Evolutionary conservation across 2,113 vertebrate species (phyloP).

Genomic region (Callocephalon fimbriatum): DNA sequence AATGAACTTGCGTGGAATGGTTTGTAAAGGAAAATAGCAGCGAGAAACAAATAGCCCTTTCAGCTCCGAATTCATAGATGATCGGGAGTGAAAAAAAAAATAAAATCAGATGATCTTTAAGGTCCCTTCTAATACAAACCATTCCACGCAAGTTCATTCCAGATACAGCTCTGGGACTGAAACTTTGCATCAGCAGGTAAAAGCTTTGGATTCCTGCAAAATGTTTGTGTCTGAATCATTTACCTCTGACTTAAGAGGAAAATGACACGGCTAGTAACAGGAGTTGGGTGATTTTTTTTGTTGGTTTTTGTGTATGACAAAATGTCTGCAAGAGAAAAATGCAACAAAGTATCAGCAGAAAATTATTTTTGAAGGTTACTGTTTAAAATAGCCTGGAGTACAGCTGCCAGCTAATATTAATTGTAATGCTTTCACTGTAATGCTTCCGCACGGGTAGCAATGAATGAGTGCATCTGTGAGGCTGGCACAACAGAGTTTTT

Average conservation of each 20-base stretch:
- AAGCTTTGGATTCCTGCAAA: neutral
- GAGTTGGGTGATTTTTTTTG: neutral
- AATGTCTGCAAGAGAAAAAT: neutral
- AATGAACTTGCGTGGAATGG: too few relatives aligned
- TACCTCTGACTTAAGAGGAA: neutral
- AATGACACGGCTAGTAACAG: neutral
- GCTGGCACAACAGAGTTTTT: neutral
- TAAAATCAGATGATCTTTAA: rapidly evolving
- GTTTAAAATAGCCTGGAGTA: neutral
- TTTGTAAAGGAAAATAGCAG: too few relatives aligned
- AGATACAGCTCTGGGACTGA: neutral
- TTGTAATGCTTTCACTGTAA: neutral
- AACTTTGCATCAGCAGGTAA: neutral
- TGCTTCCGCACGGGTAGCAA: neutral
- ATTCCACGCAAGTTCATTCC: neutral
- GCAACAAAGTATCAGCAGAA: neutral
- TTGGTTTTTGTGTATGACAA: neutral
- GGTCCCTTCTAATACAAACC: too few relatives aligned
- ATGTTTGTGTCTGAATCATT: neutral
- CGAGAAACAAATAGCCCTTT: rapidly evolving
- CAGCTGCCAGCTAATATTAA: neutral
- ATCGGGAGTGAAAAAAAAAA: too few relatives aligned
- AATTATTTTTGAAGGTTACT: neutral
- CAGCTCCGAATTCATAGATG: rapidly evolving
- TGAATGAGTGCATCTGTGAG: neutral